Percentiles rank a stretch among this genome's conserved stretches.
These are phyloP conservation scores for Elmis aenea DNA, from an alignment of 2,888 invertebrate genomes.

Conservation along the genomic window DNA sequence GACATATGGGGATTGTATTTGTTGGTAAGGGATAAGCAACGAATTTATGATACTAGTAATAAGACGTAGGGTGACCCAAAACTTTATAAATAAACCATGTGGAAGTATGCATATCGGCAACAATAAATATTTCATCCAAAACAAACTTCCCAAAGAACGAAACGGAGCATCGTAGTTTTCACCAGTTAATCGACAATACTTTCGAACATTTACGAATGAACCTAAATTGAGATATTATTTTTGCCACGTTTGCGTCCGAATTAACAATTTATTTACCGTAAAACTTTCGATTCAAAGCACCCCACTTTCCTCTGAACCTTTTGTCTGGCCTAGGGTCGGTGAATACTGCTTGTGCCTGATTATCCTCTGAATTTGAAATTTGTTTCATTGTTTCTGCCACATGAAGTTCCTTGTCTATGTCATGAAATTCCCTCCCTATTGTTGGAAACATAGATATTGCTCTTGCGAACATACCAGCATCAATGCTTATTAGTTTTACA, in stretches of 20 bases:
- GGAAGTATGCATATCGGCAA: slow-evolving; percentile 34
- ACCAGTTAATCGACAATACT: slow-evolving; percentile 20
- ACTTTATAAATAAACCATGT: slow-evolving; percentile 29
- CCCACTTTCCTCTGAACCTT: too few relatives aligned
- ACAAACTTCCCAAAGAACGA: slow-evolving; percentile 25
- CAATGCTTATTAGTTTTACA: slow-evolving; percentile 43
- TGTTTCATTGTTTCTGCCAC: too few relatives aligned
- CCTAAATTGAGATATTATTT: too few relatives aligned
- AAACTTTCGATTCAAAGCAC: too few relatives aligned
- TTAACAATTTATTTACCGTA: too few relatives aligned
- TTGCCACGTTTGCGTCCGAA: too few relatives aligned
- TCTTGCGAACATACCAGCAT: slow-evolving; percentile 29
- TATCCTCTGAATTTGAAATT: too few relatives aligned
- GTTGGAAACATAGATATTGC: slow-evolving; percentile 50
- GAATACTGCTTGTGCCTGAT: too few relatives aligned
- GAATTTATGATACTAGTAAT: slow-evolving; percentile 13
- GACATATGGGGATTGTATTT: slow-evolving; percentile 17
- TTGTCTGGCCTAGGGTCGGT: too few relatives aligned
- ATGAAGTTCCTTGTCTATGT: too few relatives aligned
- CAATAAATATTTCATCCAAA: slow-evolving; percentile 28
- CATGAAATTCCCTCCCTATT: slow-evolving; percentile 46
- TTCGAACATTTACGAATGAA: slow-evolving; percentile 27
- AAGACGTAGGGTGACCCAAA: slow-evolving; percentile 27
- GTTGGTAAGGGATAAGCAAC: slow-evolving; percentile 21
- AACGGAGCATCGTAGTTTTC: slow-evolving; percentile 28